Percentiles rank a stretch among this genome's conserved stretches.
phyloP scores from a whole-genome alignment of 2,888 invertebrate species.

The Drosophila paucipuncta region DNA sequence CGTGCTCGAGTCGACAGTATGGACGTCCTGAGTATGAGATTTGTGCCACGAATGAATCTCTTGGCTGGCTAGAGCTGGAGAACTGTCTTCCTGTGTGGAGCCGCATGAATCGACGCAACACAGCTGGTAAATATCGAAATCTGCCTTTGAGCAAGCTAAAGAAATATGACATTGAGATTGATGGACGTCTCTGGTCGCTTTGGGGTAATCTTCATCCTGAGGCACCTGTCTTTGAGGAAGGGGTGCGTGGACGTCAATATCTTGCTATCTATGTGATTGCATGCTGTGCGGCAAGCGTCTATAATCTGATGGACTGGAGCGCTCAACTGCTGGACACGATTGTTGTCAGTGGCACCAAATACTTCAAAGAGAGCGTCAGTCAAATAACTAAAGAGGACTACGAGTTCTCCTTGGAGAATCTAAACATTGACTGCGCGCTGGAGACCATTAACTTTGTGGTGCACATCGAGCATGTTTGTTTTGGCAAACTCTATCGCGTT shows the following conservation, averaged over 20 bases:
- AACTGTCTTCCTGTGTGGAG: slow-evolving; percentile 83
- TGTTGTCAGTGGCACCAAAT: slow-evolving; percentile 87
- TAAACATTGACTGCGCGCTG: slow-evolving; percentile 87
- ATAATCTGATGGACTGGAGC: slow-evolving; percentile 88
- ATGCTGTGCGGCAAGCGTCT: slow-evolving; percentile 87
- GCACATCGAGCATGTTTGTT: slow-evolving; percentile 87
- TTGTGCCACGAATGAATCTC: slow-evolving; percentile 82
- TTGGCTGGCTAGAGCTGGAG: slow-evolving; percentile 82
- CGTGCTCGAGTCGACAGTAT: slow-evolving; percentile 60
- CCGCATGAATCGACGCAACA: slow-evolving; percentile 80
- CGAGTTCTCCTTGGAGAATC: slow-evolving; percentile 87
- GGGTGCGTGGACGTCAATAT: slow-evolving; percentile 88
- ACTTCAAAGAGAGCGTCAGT: slow-evolving; percentile 86
- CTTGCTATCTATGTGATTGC: slow-evolving; percentile 88
- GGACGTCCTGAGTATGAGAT: slow-evolving; percentile 70
- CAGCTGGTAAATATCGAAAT: slow-evolving; percentile 77
- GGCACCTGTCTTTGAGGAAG: slow-evolving; percentile 86
- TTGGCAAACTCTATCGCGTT: slow-evolving; percentile 87
- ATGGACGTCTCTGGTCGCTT: slow-evolving; percentile 89
- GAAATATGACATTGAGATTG: slow-evolving; percentile 89
- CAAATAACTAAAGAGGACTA: slow-evolving; percentile 86
- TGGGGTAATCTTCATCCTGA: slow-evolving; percentile 89
- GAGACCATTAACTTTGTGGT: slow-evolving; percentile 87
- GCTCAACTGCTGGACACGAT: slow-evolving; percentile 88
- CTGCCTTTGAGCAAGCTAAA: slow-evolving; percentile 85